Conservation (phyloP, 2,797 vertebrate genomes). For the Trachops cirrhosus region DNA sequence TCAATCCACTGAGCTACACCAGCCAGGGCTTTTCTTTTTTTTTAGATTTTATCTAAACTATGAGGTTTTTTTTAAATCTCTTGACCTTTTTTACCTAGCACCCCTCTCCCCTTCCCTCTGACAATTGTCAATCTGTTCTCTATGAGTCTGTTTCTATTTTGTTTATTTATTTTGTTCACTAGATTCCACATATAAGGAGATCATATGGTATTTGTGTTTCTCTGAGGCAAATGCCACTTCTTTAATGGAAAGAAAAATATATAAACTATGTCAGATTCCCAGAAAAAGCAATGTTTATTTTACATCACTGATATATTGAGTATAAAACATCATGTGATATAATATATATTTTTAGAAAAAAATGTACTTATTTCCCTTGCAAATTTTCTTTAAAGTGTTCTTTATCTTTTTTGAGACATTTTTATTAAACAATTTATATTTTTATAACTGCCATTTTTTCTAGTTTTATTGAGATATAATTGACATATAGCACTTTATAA, state of each 20-base stretch:
- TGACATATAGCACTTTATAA: neutral
- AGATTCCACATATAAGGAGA: neutral
- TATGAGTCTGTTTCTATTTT: neutral
- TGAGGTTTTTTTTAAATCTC: no score
- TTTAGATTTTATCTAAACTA: no score
- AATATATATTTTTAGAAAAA: constrained; percentile 6
- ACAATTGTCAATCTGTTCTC: neutral
- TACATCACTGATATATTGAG: neutral
- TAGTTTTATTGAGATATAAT: neutral
- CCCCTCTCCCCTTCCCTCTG: neutral
- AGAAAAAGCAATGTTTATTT: neutral
- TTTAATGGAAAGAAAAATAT: neutral
- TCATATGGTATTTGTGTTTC: neutral
- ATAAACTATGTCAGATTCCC: neutral
- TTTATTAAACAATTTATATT: neutral
- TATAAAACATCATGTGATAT: neutral
- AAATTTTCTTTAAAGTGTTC: neutral
- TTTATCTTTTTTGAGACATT: neutral
- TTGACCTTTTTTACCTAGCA: no score
- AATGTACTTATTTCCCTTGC: neutral
- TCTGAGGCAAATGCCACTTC: neutral
- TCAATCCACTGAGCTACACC: no score
- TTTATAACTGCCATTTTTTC: neutral
- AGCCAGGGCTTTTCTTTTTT: no score
- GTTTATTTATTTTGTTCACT: neutral